Conservation (phyloP, 1,140 invertebrate species). For the Sitophilus oryzae region DNA sequence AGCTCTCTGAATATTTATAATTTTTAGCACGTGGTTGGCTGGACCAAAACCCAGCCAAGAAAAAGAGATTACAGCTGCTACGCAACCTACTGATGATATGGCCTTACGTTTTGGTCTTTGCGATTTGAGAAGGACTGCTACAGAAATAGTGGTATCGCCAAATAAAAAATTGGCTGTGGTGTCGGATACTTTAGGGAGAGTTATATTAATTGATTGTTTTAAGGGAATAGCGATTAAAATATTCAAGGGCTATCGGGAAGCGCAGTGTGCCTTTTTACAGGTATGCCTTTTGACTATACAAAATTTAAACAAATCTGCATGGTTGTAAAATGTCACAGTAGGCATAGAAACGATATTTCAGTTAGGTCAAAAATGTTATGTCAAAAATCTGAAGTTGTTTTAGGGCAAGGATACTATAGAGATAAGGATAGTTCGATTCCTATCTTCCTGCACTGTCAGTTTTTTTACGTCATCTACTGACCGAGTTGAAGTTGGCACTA, state of each 20-base stretch:
- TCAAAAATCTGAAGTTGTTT: no score
- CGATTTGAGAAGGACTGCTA: constrained; percentile 70
- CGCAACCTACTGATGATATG: constrained; percentile 57
- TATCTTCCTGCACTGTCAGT: no score
- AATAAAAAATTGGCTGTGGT: constrained; percentile 73
- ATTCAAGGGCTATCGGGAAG: constrained; percentile 93
- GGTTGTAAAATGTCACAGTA: no score
- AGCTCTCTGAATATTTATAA: no score
- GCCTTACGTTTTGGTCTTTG: constrained; percentile 74
- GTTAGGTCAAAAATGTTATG: no score
- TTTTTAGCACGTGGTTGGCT: constrained; percentile 53
- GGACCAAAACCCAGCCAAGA: constrained; percentile 47
- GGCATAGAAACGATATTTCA: no score
- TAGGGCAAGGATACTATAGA: no score
- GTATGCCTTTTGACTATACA: no score
- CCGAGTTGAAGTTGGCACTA: no score
- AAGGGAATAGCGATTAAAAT: constrained; percentile 75
- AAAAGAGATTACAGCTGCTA: constrained; percentile 44
- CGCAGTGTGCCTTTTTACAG: constrained; percentile 86
- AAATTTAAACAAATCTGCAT: no score
- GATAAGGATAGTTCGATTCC: no score
- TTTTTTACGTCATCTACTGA: no score
- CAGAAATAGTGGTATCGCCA: constrained; percentile 68
- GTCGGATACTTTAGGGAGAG: constrained; percentile 79
- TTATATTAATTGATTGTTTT: constrained; percentile 76